Base-by-base conservation (phyloP, 2,113 vertebrate species). In the Rhynchopsitta pachyrhyncha region DNA sequence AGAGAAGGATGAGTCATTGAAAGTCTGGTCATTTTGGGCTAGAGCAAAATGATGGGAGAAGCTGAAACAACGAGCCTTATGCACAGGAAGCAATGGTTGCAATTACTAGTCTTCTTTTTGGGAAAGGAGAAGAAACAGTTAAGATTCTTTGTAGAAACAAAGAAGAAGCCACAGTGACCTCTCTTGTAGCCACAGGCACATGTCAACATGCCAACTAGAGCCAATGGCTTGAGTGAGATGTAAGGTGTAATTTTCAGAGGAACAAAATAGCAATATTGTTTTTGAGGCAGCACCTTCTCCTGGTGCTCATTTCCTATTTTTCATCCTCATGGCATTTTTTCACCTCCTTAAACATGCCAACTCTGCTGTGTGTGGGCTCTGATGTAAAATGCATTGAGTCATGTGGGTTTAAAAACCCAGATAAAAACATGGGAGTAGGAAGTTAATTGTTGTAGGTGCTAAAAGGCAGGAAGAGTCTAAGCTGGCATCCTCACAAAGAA, bases 401-500 rank as follows among this genome's bases (percentile, higher is more conserved):
- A 57, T 18, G 13, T 7, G 82, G 24, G 39, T 80, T 86, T 49
- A 90, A 80, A 93, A 82, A 14, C 20, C 23, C 44, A 10, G 39
- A 46, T 35, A 39, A 83, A 93, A 80, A 88, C 13, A 79, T 2
- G 23, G 31, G 39, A 76, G 62, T 23, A 13, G 62, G 62, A 85
- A 92, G 18, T 27, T 27, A 42, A 57, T 69, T 64, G 55, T n/a
- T 29, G 29, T 47, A 18, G 75, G 23, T 41, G 85, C 62, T 57
- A 37, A 90, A 17, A 31, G 53, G 63, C 1, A 6, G 74, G 75
- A 79, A 86, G 44, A 0, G 0, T 31, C 71, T 85, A 50, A 57
- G 18, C 85, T 88, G 86, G 63, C 83, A 23, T 5, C 35, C n/a
- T 81, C 77, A 80, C 79, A 94, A 64, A 84, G 86, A 47, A 73